Conservation (phyloP, 2,797 vertebrate genomes). For the Malurus leucopterus region DNA sequence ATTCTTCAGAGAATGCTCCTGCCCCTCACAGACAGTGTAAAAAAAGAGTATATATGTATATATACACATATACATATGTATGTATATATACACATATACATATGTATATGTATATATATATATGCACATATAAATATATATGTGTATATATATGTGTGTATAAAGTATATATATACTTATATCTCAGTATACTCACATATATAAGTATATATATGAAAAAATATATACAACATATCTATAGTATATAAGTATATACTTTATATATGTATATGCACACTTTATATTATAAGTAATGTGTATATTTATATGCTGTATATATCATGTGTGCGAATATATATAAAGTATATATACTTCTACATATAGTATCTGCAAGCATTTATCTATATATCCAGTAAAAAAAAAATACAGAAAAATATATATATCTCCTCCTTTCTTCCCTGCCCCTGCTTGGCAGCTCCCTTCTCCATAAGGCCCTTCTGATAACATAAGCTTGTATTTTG, state of each 20-base stretch:
- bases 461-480: background rate
- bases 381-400: background rate
- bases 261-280: background rate
- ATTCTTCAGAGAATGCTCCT: fast-evolving
- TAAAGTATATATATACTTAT: background rate
- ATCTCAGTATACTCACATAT: background rate
- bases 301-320: background rate
- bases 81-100: fast-evolving
- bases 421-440: fast-evolving
- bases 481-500: background rate
- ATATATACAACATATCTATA: background rate
- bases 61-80: no score
- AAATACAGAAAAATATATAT: background rate
- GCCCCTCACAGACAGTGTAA: background rate
- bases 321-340: background rate
- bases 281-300: background rate
- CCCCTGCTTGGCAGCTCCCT: background rate
- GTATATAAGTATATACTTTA: background rate
- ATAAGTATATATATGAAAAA: background rate
- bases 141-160: no score
- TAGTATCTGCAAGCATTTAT: background rate
- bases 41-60: no score
- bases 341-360: background rate
- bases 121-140: no score
- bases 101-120: background rate